Evolutionary conservation across 2,888 invertebrate genomes (phyloP), one percentile per base, ranked within the genome.

Genomic region (Drosophila niveifrons): DNA sequence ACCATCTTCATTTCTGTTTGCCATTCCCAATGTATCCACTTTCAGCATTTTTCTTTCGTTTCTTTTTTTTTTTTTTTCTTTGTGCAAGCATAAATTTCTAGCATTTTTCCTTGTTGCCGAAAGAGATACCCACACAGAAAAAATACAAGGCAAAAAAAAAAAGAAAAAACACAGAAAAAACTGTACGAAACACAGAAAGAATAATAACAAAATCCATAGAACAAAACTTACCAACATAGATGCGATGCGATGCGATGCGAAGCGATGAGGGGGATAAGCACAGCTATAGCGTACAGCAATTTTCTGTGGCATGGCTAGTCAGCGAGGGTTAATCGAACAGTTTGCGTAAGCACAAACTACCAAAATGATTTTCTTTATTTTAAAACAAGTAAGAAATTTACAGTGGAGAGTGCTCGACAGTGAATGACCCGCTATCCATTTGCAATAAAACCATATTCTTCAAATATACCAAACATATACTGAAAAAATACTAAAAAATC

Each of bases 11-110:
- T 10, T 34, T 34, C 11, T 34, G 11, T 4, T 36, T n/a, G 3
- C 10, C 29, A 3, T 18, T 23, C 8, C 13, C 15, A 46, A 73
- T 80, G 78, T 82, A 74, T 81, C 84, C 67, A 71, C 82, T 78
- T 79, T 81, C 67, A 66, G 71, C 61, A 56, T 57, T 69, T 36
- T 11, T 62, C 55, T 77, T 72, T 76, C 23, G 23, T 23, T 23
- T 23, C 17, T 1, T 17, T 18, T 0, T 6, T 6, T 23, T 23
- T 6, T 23, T 23, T 23, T 1, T 23, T 62, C 55, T 77, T 72
- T 76, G 53, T 67, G 62, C 68, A 62, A 78, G 82, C 87, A 87
- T 82, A 87, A 86, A 84, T 82, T 87, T 73, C 43, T 61, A 81
- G 73, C 82, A 81, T 78, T 84, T 86, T 80, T 84, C 72, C 78